Evolutionary conservation across 2,797 vertebrate species (phyloP).

Genomic region (Megaceryle alcyon): DNA sequence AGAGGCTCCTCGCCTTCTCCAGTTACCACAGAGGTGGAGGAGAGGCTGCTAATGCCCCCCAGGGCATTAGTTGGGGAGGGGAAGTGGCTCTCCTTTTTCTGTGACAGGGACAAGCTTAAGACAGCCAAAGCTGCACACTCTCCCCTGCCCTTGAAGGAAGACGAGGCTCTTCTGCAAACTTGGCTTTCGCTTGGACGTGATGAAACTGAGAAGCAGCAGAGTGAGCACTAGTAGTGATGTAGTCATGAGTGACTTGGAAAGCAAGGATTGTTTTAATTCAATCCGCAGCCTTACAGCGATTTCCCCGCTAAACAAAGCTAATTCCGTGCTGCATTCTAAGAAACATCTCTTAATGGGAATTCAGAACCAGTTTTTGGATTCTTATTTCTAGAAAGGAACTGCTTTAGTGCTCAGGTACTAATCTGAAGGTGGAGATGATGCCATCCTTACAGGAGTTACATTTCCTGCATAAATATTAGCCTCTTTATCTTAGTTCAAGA

Average conservation of each 20-base stretch:
- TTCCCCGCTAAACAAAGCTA: neutral
- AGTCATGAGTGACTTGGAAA: neutral
- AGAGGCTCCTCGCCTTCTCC: neutral
- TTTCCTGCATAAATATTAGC: neutral
- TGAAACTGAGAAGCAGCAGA: neutral
- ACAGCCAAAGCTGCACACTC: neutral
- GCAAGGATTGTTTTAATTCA: neutral
- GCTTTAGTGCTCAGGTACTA: neutral
- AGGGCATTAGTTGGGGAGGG: neutral
- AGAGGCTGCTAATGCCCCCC: neutral
- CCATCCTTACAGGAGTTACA: neutral
- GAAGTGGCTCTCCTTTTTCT: no score
- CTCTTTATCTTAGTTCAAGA: neutral
- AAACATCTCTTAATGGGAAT: neutral
- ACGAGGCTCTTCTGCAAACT: no score
- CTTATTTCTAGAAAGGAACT: neutral
- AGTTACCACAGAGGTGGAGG: accelerated
- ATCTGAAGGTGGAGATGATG: neutral
- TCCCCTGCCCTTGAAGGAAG: neutral
- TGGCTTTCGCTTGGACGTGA: neutral
- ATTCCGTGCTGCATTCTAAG: neutral
- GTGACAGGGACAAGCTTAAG: neutral
- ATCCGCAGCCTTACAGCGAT: no score
- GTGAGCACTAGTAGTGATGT: accelerated
- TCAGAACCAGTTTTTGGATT: neutral